A percentile compares a stretch with the other conserved stretches of the same genome.
Evolutionary conservation across 2,113 vertebrate genomes (phyloP).

Genomic region (Condylura cristata): DNA sequence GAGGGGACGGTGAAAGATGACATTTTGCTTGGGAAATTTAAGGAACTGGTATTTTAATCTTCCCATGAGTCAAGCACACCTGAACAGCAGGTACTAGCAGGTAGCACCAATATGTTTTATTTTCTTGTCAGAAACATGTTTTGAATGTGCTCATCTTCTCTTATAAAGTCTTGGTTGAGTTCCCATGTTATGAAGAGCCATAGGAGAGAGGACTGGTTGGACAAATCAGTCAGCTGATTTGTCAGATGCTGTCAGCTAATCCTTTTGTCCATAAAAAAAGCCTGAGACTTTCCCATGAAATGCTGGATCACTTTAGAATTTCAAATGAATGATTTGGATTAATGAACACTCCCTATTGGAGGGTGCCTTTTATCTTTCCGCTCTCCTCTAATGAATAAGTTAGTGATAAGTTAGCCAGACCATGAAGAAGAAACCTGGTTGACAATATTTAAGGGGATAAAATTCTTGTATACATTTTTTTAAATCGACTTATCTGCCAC

Average conservation of each 20-base stretch:
- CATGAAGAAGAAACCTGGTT: background rate
- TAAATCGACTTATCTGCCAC: background rate
- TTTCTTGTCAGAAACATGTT: background rate
- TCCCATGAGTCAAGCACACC: background rate
- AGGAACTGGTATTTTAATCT: constrained; percentile 1
- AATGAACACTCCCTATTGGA: background rate
- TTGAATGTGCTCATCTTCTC: background rate
- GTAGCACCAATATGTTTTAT: background rate
- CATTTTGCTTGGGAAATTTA: constrained; percentile 41
- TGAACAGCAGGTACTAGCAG: constrained; percentile 54
- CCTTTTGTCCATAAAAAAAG: background rate
- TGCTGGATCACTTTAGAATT: background rate
- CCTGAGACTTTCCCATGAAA: background rate
- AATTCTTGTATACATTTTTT: background rate
- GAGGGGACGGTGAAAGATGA: background rate
- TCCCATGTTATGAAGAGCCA: constrained; percentile 40
- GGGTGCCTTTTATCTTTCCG: background rate
- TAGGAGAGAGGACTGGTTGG: background rate
- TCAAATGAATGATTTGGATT: background rate
- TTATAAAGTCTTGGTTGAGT: background rate
- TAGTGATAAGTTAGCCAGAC: background rate
- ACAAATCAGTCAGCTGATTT: constrained; percentile 26
- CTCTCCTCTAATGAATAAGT: background rate
- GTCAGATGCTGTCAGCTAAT: background rate
- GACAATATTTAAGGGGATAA: background rate